These are phyloP conservation scores for Cheilosia pagana DNA, from an alignment of 2,888 invertebrate species.

Conservation along the genomic window DNA sequence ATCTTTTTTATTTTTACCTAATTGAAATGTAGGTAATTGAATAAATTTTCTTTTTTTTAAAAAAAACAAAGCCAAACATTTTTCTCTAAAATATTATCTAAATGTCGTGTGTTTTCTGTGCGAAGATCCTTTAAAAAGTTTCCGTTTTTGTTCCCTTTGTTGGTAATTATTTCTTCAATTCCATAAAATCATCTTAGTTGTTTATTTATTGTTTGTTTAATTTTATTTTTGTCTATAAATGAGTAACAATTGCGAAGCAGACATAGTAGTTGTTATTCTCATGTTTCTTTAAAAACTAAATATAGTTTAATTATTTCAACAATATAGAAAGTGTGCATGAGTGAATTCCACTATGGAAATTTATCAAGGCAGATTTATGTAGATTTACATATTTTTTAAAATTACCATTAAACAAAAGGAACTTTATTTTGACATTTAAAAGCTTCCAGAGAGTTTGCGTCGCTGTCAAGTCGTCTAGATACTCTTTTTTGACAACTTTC, in stretches of 20 bases:
- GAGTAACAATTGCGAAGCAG: constrained; percentile 57
- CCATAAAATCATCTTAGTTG: constrained; percentile 42
- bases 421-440: too few species aligned
- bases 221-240: constrained; percentile 9
- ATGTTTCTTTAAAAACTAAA: constrained; percentile 14
- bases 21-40: constrained; percentile 69
- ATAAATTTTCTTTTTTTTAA: constrained; percentile 36
- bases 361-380: too few species aligned
- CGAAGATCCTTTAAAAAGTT: constrained; percentile 62
- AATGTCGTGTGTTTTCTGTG: constrained; percentile 76
- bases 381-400: too few species aligned
- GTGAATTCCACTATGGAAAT: too few species aligned
- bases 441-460: too few species aligned
- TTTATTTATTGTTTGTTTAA: constrained; percentile 35
- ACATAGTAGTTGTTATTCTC: constrained; percentile 54
- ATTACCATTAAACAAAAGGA: too few species aligned
- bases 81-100: constrained; percentile 68
- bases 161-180: constrained; percentile 43
- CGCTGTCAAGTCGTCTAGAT: too few species aligned
- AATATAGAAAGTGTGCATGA: background rate
- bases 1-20: constrained; percentile 47
- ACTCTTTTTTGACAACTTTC: too few species aligned
- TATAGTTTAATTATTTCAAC: constrained; percentile 47
- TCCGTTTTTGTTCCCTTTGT: constrained; percentile 31
- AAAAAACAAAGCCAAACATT: constrained; percentile 18